phyloP scores from a whole-genome alignment of 2,888 invertebrate species.

The Pycnomerus fuliginosus region DNA sequence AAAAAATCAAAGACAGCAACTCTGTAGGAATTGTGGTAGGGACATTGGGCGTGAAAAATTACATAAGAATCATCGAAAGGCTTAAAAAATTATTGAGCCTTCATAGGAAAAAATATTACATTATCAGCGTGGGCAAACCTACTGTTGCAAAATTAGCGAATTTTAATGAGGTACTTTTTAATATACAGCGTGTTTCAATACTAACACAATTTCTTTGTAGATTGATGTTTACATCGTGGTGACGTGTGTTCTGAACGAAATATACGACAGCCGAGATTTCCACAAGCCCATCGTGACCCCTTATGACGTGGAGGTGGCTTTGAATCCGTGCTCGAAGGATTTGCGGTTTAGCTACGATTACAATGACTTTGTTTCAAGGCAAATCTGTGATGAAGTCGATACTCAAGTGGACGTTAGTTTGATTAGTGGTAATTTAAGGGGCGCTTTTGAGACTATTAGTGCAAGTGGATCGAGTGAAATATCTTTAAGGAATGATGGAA shows the following conservation, averaged over 20 bases:
- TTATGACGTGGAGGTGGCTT: slow-evolving; percentile 85
- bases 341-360: slow-evolving; percentile 63
- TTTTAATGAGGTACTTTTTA: slow-evolving; percentile 88
- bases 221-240: slow-evolving; percentile 91
- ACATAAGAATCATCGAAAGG: slow-evolving; percentile 70
- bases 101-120: slow-evolving; percentile 84
- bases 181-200: no score
- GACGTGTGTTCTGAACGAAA: slow-evolving; percentile 87
- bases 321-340: slow-evolving; percentile 59
- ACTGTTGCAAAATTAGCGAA: slow-evolving; percentile 95
- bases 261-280: slow-evolving; percentile 81
- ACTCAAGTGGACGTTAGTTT: slow-evolving; percentile 67
- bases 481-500: no score
- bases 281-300: slow-evolving; percentile 89
- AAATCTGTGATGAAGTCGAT: slow-evolving; percentile 33
- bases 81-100: slow-evolving; percentile 70
- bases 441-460: no score
- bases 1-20: slow-evolving; percentile 88
- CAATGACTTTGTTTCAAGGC: slow-evolving; percentile 61
- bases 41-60: slow-evolving; percentile 81
- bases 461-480: no score
- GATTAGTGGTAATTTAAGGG: slow-evolving; percentile 63
- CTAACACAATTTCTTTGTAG: slow-evolving; percentile 52
- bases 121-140: slow-evolving; percentile 91
- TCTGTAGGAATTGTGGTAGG: slow-evolving; percentile 89